Conservation (phyloP, 2,113 vertebrate genomes). For the Raja brachyura region DNA sequence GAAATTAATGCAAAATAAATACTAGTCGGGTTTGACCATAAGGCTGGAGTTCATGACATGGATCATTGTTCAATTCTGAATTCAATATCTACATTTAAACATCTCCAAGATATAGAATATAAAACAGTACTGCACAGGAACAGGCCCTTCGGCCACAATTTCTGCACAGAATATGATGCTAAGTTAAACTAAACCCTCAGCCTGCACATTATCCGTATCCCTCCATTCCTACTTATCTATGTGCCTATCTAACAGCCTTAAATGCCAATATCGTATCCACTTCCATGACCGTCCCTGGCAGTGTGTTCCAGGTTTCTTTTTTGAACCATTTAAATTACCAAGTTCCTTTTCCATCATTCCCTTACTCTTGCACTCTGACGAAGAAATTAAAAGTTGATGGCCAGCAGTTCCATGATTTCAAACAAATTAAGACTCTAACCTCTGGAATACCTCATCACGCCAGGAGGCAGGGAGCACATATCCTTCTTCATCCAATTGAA, state of each 20-base stretch:
- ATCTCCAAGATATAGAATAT: background rate
- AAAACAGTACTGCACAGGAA: background rate
- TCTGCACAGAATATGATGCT: no score
- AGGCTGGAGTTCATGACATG: background rate
- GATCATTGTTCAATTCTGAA: no score
- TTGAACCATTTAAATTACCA: background rate
- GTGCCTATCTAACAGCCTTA: no score
- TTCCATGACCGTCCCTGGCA: no score
- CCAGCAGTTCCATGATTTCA: background rate
- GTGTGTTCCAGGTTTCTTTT: background rate
- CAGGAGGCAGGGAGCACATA: conserved; percentile 66
- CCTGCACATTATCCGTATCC: no score
- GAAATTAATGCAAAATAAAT: background rate
- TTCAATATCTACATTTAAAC: no score
- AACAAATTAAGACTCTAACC: conserved; percentile 53
- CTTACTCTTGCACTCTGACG: background rate
- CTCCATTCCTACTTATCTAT: no score
- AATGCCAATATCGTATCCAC: no score
- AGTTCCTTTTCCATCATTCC: background rate
- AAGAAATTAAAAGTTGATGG: background rate
- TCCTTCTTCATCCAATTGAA: conserved; percentile 82
- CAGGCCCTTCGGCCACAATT: no score
- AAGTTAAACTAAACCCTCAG: no score
- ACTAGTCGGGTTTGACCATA: background rate
- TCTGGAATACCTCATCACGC: conserved; percentile 62